Evolutionary conservation across 2,797 vertebrate genomes (phyloP).

Genomic region (Distichodus sexfasciatus): DNA sequence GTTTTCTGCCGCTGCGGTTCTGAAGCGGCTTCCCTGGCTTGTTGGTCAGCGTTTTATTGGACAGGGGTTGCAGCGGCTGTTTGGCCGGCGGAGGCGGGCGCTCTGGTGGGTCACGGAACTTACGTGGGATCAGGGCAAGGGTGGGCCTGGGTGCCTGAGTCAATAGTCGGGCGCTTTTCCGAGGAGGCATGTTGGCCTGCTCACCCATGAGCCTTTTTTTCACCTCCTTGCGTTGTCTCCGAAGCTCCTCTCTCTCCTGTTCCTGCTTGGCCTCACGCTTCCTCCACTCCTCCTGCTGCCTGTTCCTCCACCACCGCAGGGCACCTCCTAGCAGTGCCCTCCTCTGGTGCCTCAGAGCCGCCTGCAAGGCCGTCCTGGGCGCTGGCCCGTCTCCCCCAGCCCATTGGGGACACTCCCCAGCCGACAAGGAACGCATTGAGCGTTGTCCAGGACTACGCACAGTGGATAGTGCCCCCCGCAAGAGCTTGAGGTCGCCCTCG

Average conservation of each 20-base stretch:
- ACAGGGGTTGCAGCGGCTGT: conserved; percentile 62
- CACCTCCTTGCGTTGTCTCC: conserved; percentile 84
- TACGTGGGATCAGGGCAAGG: conserved; percentile 78
- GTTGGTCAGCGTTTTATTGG: conserved; percentile 65
- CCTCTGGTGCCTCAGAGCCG: conserved; percentile 87
- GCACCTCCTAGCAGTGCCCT: conserved; percentile 83
- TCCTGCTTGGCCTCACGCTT: conserved; percentile 79
- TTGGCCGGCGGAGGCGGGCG: conserved; percentile 65
- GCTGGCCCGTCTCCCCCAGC: conserved; percentile 66
- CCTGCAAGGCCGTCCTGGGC: conserved; percentile 83
- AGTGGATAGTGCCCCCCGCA: conserved; percentile 88
- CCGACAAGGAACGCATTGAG: conserved; percentile 83
- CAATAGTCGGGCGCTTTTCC: conserved; percentile 93
- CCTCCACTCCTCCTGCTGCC: conserved; percentile 75
- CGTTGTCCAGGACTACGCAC: conserved; percentile 82
- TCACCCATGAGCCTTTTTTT: conserved; percentile 91
- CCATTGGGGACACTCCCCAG: conserved; percentile 56
- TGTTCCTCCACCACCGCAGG: conserved; percentile 79
- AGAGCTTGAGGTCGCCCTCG: conserved; percentile 93
- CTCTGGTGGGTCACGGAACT: conserved; percentile 83
- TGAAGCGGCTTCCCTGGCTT: conserved; percentile 23
- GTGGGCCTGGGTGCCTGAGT: conserved; percentile 83
- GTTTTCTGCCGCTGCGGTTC: conserved; percentile 63
- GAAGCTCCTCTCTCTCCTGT: conserved; percentile 80
- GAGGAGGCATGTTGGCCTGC: conserved; percentile 85